Evolutionary conservation across 2,888 invertebrate genomes (phyloP).

Genomic region (Pocota personata): DNA sequence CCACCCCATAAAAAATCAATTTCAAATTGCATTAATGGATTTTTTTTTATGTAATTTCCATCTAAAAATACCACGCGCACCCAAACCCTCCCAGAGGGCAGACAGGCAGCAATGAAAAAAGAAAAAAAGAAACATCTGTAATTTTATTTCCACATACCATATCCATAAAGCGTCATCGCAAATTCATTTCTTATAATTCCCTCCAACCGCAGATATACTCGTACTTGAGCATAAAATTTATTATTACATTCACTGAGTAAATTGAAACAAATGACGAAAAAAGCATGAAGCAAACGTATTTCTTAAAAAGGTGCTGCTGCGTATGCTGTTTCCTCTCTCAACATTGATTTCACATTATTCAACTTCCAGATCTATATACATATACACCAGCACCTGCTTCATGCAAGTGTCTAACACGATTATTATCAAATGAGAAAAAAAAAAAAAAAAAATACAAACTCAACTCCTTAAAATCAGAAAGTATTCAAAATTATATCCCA

Average conservation of each 20-base stretch:
- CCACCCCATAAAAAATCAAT: slow-evolving; percentile 32
- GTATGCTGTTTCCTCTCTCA: neutral
- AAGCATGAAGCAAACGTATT: slow-evolving; percentile 13
- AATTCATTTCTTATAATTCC: slow-evolving; percentile 46
- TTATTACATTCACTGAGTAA: slow-evolving; percentile 32
- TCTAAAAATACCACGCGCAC: neutral
- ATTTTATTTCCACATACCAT: slow-evolving; percentile 23
- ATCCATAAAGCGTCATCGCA: slow-evolving; percentile 28
- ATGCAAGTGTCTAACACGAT: slow-evolving; percentile 23
- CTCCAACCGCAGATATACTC: slow-evolving; percentile 25
- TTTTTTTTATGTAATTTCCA: slow-evolving; percentile 21
- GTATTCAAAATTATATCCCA: slow-evolving; percentile 21
- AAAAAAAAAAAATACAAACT: neutral
- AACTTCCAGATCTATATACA: neutral
- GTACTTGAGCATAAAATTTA: slow-evolving; percentile 28
- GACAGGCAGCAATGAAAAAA: neutral
- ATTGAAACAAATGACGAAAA: slow-evolving; percentile 44
- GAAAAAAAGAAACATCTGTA: slow-evolving; percentile 29
- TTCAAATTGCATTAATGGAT: slow-evolving; percentile 42
- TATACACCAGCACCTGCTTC: slow-evolving; percentile 10
- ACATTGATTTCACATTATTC: slow-evolving; percentile 43
- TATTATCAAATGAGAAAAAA: slow-evolving; percentile 21
- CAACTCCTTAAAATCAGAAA: slow-evolving; percentile 13
- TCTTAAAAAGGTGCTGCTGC: neutral
- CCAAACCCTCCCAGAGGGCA: neutral